Evolutionary conservation across 1,140 invertebrate genomes (phyloP), one percentile per base, ranked within the genome.

Genomic region (Diplogasteroides magnus): DNA sequence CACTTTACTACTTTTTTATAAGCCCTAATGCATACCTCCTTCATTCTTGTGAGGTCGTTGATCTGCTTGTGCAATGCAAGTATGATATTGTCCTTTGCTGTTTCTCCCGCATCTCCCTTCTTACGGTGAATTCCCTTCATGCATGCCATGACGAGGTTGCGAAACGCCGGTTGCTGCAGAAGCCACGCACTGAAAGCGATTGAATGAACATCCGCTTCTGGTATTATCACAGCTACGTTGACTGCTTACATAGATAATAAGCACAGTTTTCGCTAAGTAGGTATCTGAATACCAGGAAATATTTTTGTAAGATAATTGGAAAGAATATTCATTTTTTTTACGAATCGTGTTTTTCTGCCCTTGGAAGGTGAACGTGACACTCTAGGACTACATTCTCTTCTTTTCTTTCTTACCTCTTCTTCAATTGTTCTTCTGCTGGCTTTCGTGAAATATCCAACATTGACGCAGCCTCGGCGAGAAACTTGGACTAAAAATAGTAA

Each of bases 391-490:
- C n/a, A n/a, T n/a, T n/a, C n/a, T n/a, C n/a, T n/a, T n/a, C n/a
- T n/a, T n/a, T n/a, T n/a, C n/a, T n/a, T n/a, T 23, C 62, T 1
- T 32, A 68, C 66, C 57, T 68, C 55, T 3, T 27, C n/a, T 37
- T 19, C 3, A 67, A 66, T 31, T 56, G 65, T 3, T 68, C 66
- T 27, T 26, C 25, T 6, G 2, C 26, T 14, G 15, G 19, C 15
- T 68, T 56, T 11, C 11, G 19, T 15, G 13, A 2, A 25, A 26
- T 27, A 37, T 68, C 66, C 3, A 68, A 26, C 60, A 68, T 28
- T 61, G n/a, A 13, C 11, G 57, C 3, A 15, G 25, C 14, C 58
- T 68, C 66, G 6, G 26, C 14, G 0, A 68, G 31, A 26, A 68
- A 67, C 57, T 64, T 67, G 3, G 48, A 48, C 0, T n/a, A 3